phyloP scores from a whole-genome alignment of 53 echinoderm and acorn worm genomes.

The Arbacia lixula region DNA sequence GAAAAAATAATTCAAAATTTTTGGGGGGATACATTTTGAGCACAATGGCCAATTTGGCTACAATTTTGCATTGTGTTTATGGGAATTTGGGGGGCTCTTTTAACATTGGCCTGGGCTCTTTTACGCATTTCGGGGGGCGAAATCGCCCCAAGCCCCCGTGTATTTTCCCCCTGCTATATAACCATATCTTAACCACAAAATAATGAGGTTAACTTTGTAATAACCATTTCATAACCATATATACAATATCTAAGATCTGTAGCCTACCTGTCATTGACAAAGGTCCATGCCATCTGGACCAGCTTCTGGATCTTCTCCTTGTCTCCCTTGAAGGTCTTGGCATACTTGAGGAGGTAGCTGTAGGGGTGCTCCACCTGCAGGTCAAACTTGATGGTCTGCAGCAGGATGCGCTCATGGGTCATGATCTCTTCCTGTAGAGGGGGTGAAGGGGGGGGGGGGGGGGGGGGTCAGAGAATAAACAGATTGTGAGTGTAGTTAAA shows the following conservation, averaged over 20 bases:
- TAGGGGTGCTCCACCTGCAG: slow-evolving; percentile 98
- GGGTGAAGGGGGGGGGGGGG: neutral
- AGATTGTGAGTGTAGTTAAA: neutral
- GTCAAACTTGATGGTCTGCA: slow-evolving; percentile 99
- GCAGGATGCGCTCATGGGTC: slow-evolving; percentile 94
- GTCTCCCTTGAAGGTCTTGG: slow-evolving; percentile 98
- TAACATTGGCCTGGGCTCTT: too few relatives aligned
- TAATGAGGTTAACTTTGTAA: too few relatives aligned
- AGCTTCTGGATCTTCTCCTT: slow-evolving; percentile 98
- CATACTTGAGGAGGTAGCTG: slow-evolving; percentile 97
- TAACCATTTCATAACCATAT: too few relatives aligned
- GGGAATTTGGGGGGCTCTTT: too few relatives aligned
- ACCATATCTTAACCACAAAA: too few relatives aligned
- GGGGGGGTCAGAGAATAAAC: neutral
- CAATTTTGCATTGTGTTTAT: too few relatives aligned
- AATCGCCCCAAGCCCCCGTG: too few relatives aligned
- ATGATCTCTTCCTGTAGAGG: slow-evolving; percentile 93
- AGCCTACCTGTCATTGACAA: slow-evolving; percentile 96
- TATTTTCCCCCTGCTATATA: too few relatives aligned
- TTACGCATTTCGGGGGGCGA: too few relatives aligned
- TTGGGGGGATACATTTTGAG: too few relatives aligned
- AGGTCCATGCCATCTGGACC: slow-evolving; percentile 99
- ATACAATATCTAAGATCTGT: neutral
- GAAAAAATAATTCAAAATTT: too few relatives aligned
- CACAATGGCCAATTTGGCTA: too few relatives aligned